phyloP scores from a whole-genome alignment of 2,888 invertebrate genomes.

The Steinernema carpocapsae region DNA sequence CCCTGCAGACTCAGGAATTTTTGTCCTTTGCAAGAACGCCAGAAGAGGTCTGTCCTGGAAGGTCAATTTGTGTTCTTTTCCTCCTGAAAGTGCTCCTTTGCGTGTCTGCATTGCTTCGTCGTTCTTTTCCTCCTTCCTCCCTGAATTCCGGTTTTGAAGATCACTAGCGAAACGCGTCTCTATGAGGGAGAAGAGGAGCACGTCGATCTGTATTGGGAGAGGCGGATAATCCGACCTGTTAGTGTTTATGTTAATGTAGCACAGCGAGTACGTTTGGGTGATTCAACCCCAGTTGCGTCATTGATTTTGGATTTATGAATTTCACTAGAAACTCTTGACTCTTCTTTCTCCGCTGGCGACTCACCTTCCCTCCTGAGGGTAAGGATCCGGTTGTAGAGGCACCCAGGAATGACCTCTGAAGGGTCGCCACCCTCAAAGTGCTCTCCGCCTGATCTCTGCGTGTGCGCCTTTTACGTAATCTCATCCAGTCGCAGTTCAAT shows the following conservation, averaged over 20 bases:
- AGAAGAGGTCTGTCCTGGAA: not conserved
- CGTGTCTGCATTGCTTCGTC: not conserved
- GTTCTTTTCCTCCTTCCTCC: not conserved
- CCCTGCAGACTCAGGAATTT: not conserved
- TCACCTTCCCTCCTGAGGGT: not conserved
- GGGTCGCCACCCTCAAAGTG: not conserved
- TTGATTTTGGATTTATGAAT: too few species aligned
- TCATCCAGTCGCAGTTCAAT: not conserved
- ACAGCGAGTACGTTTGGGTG: not conserved
- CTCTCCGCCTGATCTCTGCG: not conserved
- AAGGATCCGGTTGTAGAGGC: not conserved
- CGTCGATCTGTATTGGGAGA: not conserved
- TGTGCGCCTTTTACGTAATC: not conserved
- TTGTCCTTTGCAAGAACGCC: not conserved
- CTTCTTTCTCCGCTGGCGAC: not conserved
- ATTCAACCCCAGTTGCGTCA: slow-evolving; percentile 7
- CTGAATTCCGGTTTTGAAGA: slow-evolving; percentile 18
- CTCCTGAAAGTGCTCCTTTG: too few species aligned
- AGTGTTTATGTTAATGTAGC: slow-evolving; percentile 5
- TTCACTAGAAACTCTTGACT: too few species aligned
- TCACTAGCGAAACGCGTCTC: not conserved
- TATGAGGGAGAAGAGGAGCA: not conserved
- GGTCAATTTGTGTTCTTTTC: too few species aligned
- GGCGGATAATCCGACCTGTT: not conserved
- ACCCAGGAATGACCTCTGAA: not conserved